Evolutionary conservation across 2,113 vertebrate genomes (phyloP), one percentile per base, ranked within the genome.

Genomic region (Anoplopoma fimbria): DNA sequence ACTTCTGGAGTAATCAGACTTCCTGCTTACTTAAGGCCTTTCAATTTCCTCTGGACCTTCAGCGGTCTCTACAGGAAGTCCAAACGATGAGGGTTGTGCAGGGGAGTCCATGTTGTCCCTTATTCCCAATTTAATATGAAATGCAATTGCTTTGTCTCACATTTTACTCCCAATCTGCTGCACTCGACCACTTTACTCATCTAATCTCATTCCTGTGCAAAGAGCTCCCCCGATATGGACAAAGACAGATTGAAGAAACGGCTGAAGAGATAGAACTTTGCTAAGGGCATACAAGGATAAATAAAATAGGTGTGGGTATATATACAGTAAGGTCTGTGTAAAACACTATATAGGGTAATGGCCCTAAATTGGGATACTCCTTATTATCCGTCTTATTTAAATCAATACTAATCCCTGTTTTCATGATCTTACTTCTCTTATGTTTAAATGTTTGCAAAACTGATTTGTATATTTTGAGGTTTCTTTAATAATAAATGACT

Each of bases 61-160:
- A 84, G 68, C 36, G 21, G 67, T 90, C 70, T 69, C 80, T 68
- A 71, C 62, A 84, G 75, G 79, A 89, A 90, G 82, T 86, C 83
- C 87, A 91, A 79, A 79, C 53, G n/a, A 53, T 79, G 82, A 85
- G 68, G 79, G 79, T 57, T 74, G 73, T 79, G 82, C 58, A 78
- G 33, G 79, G 71, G 80, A 86, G 73, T 77, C 69, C 73, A 49
- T 67, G 79, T 75, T 86, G 92, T 94, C 95, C 94, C 95, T 92
- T 94, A 95, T 93, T 95, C 95, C 95, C 95, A 93, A 93, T 94
- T 95, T 94, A 95, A 95, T 95, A 94, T 95, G 85, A 92, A 94
- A 94, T 90, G 89, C 94, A 93, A 95, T 95, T 95, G 93, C 93
- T 94, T 94, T 93, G 91, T 95, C 92, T 95, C 88, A 87, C 87